Evolutionary conservation across 1,140 invertebrate species (phyloP).

Genomic region (Matsumurasca onukii): DNA sequence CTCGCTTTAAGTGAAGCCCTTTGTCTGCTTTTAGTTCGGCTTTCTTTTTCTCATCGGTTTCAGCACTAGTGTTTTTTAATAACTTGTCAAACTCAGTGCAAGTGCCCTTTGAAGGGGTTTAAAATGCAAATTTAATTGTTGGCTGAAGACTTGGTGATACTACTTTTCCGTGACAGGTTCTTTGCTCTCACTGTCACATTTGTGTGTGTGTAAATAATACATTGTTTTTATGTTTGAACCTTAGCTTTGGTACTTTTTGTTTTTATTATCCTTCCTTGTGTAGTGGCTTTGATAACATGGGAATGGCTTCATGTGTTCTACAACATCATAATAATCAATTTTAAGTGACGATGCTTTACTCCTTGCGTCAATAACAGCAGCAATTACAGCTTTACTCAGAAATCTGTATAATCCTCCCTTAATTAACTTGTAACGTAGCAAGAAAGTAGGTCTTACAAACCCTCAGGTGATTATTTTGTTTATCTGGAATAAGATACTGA

Average conservation of each 20-base stretch:
- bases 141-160: conserved; percentile 49
- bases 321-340: conserved; percentile 20
- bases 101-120: conserved; percentile 47
- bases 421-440: conserved; percentile 26
- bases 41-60: conserved; percentile 33
- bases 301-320: conserved; percentile 31
- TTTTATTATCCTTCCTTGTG: conserved; percentile 49
- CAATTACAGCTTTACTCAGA: conserved; percentile 26
- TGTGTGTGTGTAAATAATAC: conserved; percentile 50
- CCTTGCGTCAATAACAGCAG: conserved; percentile 20
- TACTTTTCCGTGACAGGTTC: conserved; percentile 51
- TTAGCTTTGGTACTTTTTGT: conserved; percentile 50
- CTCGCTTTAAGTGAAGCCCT: conserved; percentile 37
- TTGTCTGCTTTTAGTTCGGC: conserved; percentile 34
- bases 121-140: conserved; percentile 53
- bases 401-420: conserved; percentile 30
- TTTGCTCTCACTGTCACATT: conserved; percentile 47
- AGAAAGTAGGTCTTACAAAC: conserved; percentile 30
- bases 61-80: not conserved
- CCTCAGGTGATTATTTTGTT: conserved; percentile 13
- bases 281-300: conserved; percentile 36
- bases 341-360: conserved; percentile 22
- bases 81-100: conserved; percentile 43
- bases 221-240: conserved; percentile 53
- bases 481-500: conserved; percentile 2